These are phyloP conservation scores for Miltochrista miniata DNA, from an alignment of 2,888 invertebrate species.

Conservation along the genomic window DNA sequence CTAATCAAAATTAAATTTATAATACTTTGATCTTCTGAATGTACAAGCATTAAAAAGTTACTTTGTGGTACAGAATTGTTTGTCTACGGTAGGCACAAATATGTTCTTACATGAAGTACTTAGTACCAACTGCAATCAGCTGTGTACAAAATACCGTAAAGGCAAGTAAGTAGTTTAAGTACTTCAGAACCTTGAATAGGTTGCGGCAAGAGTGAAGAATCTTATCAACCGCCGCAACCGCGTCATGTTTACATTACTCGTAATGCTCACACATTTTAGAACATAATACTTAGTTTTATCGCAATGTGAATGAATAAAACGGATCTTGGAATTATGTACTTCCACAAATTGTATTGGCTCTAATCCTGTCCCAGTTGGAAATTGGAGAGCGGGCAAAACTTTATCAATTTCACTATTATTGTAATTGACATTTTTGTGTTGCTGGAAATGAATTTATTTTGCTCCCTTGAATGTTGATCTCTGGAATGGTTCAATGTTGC, in stretches of 20 bases:
- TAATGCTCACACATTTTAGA: too few relatives aligned
- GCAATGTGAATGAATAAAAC: too few relatives aligned
- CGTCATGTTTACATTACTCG: neutral
- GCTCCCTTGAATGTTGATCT: neutral
- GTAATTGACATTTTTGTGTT: neutral
- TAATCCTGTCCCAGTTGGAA: too few relatives aligned
- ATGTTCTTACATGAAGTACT: neutral
- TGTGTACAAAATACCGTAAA: too few relatives aligned
- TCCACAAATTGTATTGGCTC: too few relatives aligned
- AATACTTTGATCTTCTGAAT: too few relatives aligned
- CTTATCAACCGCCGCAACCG: neutral
- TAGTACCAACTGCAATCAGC: neutral
- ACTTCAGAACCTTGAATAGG: neutral
- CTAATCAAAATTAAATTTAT: too few relatives aligned
- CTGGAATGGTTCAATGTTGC: constrained; percentile 15
- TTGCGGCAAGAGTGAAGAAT: neutral
- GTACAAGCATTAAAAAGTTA: too few relatives aligned
- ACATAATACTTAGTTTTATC: neutral
- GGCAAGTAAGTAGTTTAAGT: neutral
- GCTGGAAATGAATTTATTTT: neutral
- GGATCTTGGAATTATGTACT: too few relatives aligned
- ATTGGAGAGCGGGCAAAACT: too few relatives aligned
- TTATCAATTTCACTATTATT: too few relatives aligned
- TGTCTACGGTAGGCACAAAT: neutral
- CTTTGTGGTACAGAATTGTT: neutral